These are phyloP conservation scores for Pectinophora gossypiella DNA, from an alignment of 1,140 invertebrate genomes.

Conservation along the genomic window DNA sequence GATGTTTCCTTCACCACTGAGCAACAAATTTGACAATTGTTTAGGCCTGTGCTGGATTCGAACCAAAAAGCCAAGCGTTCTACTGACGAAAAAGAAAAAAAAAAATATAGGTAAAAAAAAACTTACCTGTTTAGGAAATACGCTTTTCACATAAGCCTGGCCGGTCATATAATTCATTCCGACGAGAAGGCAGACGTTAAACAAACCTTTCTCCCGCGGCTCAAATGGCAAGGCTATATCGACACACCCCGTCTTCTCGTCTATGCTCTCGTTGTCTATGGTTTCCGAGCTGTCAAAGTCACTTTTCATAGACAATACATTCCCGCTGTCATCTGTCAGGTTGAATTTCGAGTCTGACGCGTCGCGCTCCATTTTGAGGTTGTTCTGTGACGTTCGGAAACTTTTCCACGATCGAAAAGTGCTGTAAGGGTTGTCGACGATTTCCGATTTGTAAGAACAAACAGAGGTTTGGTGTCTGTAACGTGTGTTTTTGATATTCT, in stretches of 20 bases:
- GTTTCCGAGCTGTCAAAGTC: conserved; percentile 25
- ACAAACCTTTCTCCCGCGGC: conserved; percentile 68
- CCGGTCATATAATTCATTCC: conserved; percentile 78
- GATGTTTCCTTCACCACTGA: too few species aligned
- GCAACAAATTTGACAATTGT: too few species aligned
- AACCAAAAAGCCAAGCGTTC: too few species aligned
- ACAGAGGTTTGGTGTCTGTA: conserved; percentile 50
- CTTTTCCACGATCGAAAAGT: conserved; percentile 65
- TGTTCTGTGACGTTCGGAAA: conserved; percentile 49
- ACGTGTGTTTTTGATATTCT: conserved; percentile 33
- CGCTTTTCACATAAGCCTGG: conserved; percentile 80
- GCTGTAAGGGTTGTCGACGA: conserved; percentile 49
- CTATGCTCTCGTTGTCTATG: conserved; percentile 44
- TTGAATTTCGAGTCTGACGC: conserved; percentile 50
- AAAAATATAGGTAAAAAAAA: too few species aligned
- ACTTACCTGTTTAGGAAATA: conserved; percentile 80
- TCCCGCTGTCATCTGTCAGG: conserved; percentile 47
- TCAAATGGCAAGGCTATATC: conserved; percentile 52
- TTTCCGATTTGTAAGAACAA: conserved; percentile 56
- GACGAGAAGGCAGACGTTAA: conserved; percentile 80
- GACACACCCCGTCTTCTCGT: conserved; percentile 62
- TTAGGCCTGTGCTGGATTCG: too few species aligned
- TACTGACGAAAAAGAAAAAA: too few species aligned
- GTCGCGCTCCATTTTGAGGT: conserved; percentile 40
- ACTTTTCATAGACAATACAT: conserved; percentile 37